phyloP scores from a whole-genome alignment of 2,888 invertebrate species.

The Prosapia bicincta region DNA sequence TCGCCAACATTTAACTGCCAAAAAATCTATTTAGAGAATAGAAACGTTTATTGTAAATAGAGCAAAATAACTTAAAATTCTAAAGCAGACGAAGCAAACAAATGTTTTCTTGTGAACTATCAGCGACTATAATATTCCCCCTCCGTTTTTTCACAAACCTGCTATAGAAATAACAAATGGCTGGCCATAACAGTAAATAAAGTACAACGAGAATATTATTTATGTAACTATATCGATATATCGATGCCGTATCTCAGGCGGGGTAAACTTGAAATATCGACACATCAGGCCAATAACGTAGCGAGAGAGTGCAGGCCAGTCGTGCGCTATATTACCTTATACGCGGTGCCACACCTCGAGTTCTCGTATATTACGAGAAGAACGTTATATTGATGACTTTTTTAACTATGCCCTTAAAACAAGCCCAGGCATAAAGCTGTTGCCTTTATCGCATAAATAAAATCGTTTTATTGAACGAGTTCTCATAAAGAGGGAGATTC shows the following conservation, averaged over 20 bases:
- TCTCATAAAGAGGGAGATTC: background rate
- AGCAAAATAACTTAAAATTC: too few relatives aligned
- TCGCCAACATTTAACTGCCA: too few relatives aligned
- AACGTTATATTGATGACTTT: background rate
- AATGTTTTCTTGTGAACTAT: too few relatives aligned
- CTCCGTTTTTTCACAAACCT: background rate
- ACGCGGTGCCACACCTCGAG: background rate
- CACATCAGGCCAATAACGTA: slow-evolving; percentile 25
- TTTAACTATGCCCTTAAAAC: background rate
- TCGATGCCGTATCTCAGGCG: slow-evolving; percentile 25
- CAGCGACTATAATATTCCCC: background rate
- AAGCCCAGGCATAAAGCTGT: background rate
- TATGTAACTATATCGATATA: slow-evolving; percentile 28
- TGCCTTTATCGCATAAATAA: background rate
- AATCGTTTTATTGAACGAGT: background rate
- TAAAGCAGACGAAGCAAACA: too few relatives aligned
- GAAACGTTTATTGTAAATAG: too few relatives aligned
- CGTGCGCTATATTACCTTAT: background rate
- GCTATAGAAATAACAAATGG: slow-evolving; percentile 21
- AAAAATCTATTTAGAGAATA: too few relatives aligned
- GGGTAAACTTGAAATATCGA: slow-evolving; percentile 21
- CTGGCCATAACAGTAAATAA: slow-evolving; percentile 23
- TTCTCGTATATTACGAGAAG: background rate
- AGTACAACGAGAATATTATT: slow-evolving; percentile 24
- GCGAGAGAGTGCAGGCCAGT: background rate